Evolutionary conservation across 2,797 vertebrate genomes (phyloP).

Genomic region (Sitta carolinensis): DNA sequence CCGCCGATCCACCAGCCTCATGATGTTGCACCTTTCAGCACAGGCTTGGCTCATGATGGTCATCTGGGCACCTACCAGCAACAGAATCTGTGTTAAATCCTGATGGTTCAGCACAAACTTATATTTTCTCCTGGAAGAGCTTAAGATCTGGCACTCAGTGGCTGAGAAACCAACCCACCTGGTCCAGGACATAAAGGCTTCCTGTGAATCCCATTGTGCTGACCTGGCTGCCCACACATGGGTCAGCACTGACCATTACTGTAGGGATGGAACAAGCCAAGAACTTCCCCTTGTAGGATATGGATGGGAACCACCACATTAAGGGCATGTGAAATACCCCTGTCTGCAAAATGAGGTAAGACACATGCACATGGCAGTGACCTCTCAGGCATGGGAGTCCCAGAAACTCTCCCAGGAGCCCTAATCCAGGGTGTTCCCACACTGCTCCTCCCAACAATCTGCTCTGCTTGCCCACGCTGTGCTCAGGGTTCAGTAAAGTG

Average conservation of each 20-base stretch:
- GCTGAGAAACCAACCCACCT: neutral
- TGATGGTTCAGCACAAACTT: neutral
- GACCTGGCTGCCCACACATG: neutral
- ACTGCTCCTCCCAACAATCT: neutral
- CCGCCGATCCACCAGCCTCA: slow-evolving; percentile 95
- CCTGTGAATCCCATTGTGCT: neutral
- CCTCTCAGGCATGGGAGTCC: neutral
- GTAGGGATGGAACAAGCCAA: neutral
- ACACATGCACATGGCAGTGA: neutral
- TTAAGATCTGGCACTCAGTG: neutral
- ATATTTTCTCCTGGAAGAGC: neutral
- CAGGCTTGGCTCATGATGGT: slow-evolving; percentile 99
- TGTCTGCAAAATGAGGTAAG: neutral
- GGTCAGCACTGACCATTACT: neutral
- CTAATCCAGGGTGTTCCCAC: neutral
- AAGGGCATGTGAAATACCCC: neutral
- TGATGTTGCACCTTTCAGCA: slow-evolving; percentile 97
- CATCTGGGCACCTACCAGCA: slow-evolving; percentile 92
- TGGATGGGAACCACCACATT: neutral
- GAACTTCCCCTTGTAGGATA: neutral
- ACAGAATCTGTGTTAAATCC: neutral
- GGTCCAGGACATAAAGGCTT: neutral
- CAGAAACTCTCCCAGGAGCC: neutral
- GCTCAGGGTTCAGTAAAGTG: neutral
- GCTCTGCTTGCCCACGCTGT: neutral